Base-by-base conservation (phyloP, 1,140 invertebrate genomes). In the Lordiphosa clarofinis region DNA sequence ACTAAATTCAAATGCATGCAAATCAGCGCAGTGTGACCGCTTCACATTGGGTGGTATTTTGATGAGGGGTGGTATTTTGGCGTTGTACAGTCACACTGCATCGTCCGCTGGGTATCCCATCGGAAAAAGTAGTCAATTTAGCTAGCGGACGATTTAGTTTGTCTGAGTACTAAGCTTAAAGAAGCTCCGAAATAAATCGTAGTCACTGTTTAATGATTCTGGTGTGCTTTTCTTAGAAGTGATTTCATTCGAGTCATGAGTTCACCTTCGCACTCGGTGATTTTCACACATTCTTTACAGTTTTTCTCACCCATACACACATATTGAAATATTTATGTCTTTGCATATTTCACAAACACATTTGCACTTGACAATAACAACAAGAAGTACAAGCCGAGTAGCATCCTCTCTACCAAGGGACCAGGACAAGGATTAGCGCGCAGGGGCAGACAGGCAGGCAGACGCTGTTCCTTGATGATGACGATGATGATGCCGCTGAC, bases 311-410 rank as follows among this genome's bases (percentile, higher is more conserved):
- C 56, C 40, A 28, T 13, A 35, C 37, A 12, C 19, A 49, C 67
- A 54, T 55, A 62, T 58, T 84, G 73, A 84, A 84, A 84, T 84
- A 84, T 84, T 84, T 84, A 86, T 84, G 78, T 84, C 73, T 58
- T 62, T 84, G 79, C 69, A 84, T 84, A 84, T 84, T 84, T 78
- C 75, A 84, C 56, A 59, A 65, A 66, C 60, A 78, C 78, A 84
- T 73, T 84, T 84, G 73, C 73, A 84, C 69, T 84, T 84, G 78
- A 84, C 78, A 84, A 84, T 66, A 82, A 70, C 73, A 82, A 76
- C 63, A 73, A 71, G 56, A 57, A 61, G 66, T 40, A 59, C 62
- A 65, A 84, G 63, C 69, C 55, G 35, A 24, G 36, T 54, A 60
- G 66, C 59, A 72, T 61, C 40, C 59, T 21, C 21, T 5, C 39